These are phyloP conservation scores for Muscina levida DNA, from an alignment of 2,888 invertebrate genomes.

Conservation along the genomic window DNA sequence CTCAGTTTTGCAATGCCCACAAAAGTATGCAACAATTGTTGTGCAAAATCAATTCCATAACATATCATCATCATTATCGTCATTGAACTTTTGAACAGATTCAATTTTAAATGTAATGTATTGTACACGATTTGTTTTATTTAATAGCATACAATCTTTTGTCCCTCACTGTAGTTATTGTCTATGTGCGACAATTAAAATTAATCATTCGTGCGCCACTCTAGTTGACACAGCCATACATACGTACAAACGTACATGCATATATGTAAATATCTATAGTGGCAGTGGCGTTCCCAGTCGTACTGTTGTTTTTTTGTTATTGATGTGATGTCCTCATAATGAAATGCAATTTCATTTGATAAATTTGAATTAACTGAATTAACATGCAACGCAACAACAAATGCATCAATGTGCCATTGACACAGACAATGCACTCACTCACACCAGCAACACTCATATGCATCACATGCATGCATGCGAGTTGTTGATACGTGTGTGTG, in stretches of 20 bases:
- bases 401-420: constrained; percentile 67
- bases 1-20: too few species aligned
- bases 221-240: not conserved
- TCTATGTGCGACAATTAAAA: constrained; percentile 10
- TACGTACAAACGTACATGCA: too few species aligned
- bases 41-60: too few species aligned
- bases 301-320: not conserved
- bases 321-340: constrained; percentile 40
- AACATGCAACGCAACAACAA: constrained; percentile 74
- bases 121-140: too few species aligned
- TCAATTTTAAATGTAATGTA: too few species aligned
- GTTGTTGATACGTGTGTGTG: not conserved
- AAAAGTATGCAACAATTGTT: too few species aligned
- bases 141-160: too few species aligned
- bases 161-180: constrained; percentile 7
- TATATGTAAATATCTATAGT: not conserved
- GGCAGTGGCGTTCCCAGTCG: constrained; percentile 22
- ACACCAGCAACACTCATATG: not conserved
- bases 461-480: too few species aligned
- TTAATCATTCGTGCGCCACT: constrained; percentile 14
- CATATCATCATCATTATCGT: too few species aligned
- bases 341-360: constrained; percentile 77
- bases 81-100: too few species aligned
- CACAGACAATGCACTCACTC: constrained; percentile 25
- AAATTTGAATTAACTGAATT: constrained; percentile 79